Percentiles rank a stretch among this genome's conserved stretches.
Evolutionary conservation across 2,888 invertebrate species (phyloP).

Genomic region (Cetonia aurata): DNA sequence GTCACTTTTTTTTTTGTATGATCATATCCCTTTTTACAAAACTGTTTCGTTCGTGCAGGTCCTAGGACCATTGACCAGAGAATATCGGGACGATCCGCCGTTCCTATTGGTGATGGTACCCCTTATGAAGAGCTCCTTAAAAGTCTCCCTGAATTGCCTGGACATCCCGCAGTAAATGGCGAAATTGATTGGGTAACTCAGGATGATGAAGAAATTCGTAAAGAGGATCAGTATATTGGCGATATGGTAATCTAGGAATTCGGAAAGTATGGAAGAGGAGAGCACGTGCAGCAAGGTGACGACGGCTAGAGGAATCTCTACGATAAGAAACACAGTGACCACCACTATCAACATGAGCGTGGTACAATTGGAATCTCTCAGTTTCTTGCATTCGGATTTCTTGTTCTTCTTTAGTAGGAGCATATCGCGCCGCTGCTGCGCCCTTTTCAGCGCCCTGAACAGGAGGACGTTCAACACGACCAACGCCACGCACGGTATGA

Average conservation of each 20-base stretch:
- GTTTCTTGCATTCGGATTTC: slow-evolving; percentile 83
- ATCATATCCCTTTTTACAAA: slow-evolving; percentile 66
- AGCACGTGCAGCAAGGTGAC: slow-evolving; percentile 88
- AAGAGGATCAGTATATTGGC: slow-evolving; percentile 84
- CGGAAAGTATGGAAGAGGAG: slow-evolving; percentile 75
- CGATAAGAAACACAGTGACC: slow-evolving; percentile 85
- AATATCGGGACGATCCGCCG: slow-evolving; percentile 82
- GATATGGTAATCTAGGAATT: slow-evolving; percentile 81
- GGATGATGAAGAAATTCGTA: slow-evolving; percentile 91
- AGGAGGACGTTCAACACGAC: slow-evolving; percentile 90
- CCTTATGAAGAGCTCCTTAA: slow-evolving; percentile 84
- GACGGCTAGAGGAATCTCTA: slow-evolving; percentile 87
- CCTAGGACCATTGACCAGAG: slow-evolving; percentile 84
- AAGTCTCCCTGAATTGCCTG: slow-evolving; percentile 92
- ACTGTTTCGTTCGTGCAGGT: slow-evolving; percentile 89
- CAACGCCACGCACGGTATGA: slow-evolving; percentile 89
- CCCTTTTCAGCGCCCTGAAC: slow-evolving; percentile 86
- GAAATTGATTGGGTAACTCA: slow-evolving; percentile 94
- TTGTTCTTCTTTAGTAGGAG: slow-evolving; percentile 64
- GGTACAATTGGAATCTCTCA: slow-evolving; percentile 86
- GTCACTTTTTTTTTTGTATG: not conserved
- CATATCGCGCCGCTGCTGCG: slow-evolving; percentile 71
- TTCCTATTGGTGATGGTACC: slow-evolving; percentile 73
- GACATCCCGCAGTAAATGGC: slow-evolving; percentile 98
- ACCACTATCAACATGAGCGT: slow-evolving; percentile 90